Percentiles rank a stretch among this genome's conserved stretches.
phyloP scores from a whole-genome alignment of 2,797 vertebrate species.

The Tokudaia tokunoshimensis region DNA sequence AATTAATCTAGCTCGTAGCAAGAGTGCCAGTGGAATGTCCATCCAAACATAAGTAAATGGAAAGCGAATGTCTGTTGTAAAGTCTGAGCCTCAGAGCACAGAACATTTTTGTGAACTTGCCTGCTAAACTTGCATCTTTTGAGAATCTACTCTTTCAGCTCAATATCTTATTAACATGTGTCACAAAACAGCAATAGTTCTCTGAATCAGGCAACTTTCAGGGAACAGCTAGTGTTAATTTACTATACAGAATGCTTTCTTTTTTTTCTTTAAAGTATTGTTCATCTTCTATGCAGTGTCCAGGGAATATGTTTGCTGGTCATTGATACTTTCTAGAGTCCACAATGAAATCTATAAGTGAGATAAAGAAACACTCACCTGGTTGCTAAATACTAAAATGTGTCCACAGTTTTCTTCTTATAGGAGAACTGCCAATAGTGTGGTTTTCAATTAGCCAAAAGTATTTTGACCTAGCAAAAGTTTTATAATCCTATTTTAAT shows the following conservation, averaged over 20 bases:
- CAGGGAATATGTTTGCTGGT: neutral
- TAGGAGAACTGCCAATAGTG: neutral
- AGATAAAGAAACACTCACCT: neutral
- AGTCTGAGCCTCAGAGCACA: slow-evolving; percentile 60
- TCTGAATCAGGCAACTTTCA: slow-evolving; percentile 35
- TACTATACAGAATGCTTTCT: neutral
- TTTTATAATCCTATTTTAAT: neutral
- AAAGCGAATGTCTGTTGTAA: slow-evolving; percentile 77
- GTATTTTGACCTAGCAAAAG: neutral
- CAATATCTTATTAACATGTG: neutral
- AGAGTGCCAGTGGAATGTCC: slow-evolving; percentile 65
- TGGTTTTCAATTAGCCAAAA: slow-evolving; percentile 24
- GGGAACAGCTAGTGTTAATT: neutral
- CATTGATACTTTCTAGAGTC: neutral
- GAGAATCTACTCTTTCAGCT: slow-evolving; percentile 59
- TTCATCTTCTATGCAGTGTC: neutral
- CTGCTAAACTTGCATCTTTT: slow-evolving; percentile 70
- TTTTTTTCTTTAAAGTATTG: neutral
- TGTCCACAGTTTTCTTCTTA: neutral
- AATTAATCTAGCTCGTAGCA: slow-evolving; percentile 68
- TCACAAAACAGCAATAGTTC: slow-evolving; percentile 16
- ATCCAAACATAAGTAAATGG: slow-evolving; percentile 73
- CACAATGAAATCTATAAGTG: neutral
- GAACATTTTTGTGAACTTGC: slow-evolving; percentile 41
- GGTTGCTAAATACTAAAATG: slow-evolving; percentile 21